Percentiles rank a stretch among this genome's conserved stretches.
Evolutionary conservation across 2,113 vertebrate species (phyloP).

Genomic region (Alaudala cheleensis): DNA sequence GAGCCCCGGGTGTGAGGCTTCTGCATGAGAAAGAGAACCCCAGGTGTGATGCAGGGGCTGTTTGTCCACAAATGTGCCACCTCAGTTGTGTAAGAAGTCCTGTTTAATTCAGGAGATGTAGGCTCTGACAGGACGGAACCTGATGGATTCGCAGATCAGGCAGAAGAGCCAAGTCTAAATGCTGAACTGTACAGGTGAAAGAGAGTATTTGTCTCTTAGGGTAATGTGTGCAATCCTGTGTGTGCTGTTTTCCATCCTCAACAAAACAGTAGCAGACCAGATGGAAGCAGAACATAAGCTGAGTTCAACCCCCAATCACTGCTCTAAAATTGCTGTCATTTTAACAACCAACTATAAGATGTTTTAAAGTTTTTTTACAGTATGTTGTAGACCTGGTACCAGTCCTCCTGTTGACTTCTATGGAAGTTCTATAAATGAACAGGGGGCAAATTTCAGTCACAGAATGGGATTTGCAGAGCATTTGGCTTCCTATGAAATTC

Average conservation of each 20-base stretch:
- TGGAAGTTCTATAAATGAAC: not conserved
- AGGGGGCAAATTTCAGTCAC: not conserved
- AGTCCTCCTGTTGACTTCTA: not conserved
- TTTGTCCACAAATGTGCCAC: not conserved
- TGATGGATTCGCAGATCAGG: not conserved
- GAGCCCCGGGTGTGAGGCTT: not conserved
- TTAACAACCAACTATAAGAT: not conserved
- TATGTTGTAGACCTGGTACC: not conserved
- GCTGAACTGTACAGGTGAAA: not conserved
- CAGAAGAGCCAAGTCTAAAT: not conserved
- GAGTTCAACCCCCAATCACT: not conserved
- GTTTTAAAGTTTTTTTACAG: not conserved
- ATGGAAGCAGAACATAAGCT: slow-evolving; percentile 28
- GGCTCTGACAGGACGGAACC: not conserved
- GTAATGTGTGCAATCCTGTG: not conserved
- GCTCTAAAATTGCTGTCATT: slow-evolving; percentile 29
- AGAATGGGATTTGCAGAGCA: not conserved
- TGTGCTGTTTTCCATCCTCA: not conserved
- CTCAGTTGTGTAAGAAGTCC: not conserved
- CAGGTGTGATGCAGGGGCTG: not conserved
- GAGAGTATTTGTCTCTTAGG: not conserved
- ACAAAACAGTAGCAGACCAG: slow-evolving; percentile 10
- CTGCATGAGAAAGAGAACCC: not conserved
- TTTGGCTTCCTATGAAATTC: slow-evolving; percentile 5
- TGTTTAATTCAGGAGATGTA: not conserved